Percentiles rank a stretch among this genome's conserved stretches.
Conservation (phyloP, 2,888 invertebrate species). For the Tenthredo scrophulariae region DNA sequence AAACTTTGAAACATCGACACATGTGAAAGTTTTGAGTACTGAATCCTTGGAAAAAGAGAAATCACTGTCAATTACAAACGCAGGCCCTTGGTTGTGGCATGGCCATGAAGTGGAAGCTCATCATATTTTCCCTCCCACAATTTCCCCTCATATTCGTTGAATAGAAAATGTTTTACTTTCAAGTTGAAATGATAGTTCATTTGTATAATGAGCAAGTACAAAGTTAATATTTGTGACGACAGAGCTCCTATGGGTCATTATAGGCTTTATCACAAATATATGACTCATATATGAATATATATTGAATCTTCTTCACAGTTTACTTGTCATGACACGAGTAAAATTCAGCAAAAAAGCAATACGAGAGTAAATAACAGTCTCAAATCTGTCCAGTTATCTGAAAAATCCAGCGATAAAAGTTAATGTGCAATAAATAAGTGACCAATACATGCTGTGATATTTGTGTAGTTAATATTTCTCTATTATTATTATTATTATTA, state of each 20-base stretch:
- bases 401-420: constrained; percentile 13
- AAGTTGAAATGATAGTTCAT: not conserved
- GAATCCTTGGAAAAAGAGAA: constrained; percentile 30
- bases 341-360: not conserved
- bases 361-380: not conserved
- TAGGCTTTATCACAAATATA: not conserved
- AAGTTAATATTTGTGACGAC: not conserved
- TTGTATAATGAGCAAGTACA: constrained; percentile 9
- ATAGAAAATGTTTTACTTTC: not conserved
- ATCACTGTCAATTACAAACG: constrained; percentile 19
- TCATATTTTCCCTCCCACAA: not conserved
- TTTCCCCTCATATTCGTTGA: not conserved
- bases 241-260: not conserved
- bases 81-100: not conserved
- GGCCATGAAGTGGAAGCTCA: not conserved
- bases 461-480: constrained; percentile 1
- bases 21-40: not conserved
- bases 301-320: not conserved
- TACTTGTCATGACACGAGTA: not conserved
- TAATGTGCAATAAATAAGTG: constrained; percentile 42
- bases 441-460: constrained; percentile 44
- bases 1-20: not conserved
- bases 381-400: not conserved
- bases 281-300: not conserved
- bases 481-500: constrained; percentile 59